A percentile compares a stretch with the other conserved stretches of the same genome.
These are phyloP conservation scores for Callopanchax toddi DNA, from an alignment of 2,113 vertebrate genomes.

Conservation along the genomic window DNA sequence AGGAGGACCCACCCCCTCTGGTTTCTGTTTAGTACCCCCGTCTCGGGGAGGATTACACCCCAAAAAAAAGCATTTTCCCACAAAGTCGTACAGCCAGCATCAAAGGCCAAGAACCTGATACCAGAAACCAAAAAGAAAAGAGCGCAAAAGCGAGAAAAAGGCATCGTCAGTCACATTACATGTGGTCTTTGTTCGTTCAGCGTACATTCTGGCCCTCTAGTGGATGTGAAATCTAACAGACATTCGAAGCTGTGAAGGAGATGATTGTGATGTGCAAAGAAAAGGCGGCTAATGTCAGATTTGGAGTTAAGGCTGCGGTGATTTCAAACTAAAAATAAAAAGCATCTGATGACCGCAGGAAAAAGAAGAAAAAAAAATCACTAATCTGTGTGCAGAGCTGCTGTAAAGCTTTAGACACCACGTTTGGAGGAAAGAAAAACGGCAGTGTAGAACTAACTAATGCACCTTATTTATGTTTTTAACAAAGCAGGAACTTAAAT, in stretches of 20 bases:
- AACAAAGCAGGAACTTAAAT: slow-evolving; percentile 13
- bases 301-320: slow-evolving; percentile 84
- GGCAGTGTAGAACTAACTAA: slow-evolving; percentile 1
- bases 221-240: slow-evolving; percentile 30
- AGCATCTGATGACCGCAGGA: too few species aligned
- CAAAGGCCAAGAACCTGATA: slow-evolving; percentile 81
- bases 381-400: slow-evolving; percentile 18
- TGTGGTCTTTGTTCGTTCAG: slow-evolving; percentile 80
- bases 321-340: slow-evolving; percentile 55
- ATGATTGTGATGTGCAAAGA: slow-evolving; percentile 53
- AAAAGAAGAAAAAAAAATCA: too few species aligned
- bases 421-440: slow-evolving; percentile 3
- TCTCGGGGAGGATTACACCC: neutral
- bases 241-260: slow-evolving; percentile 31
- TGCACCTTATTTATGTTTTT: slow-evolving; percentile 1
- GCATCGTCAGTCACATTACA: slow-evolving; percentile 82
- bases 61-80: slow-evolving; percentile 83
- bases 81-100: slow-evolving; percentile 78
- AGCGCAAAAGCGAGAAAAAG: slow-evolving; percentile 69
- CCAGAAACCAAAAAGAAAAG: slow-evolving; percentile 66
- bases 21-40: slow-evolving; percentile 1
- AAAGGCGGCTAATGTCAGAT: slow-evolving; percentile 66
- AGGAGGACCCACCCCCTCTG: slow-evolving; percentile 56
- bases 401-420: slow-evolving; percentile 55
- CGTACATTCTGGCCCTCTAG: slow-evolving; percentile 90